phyloP scores from a whole-genome alignment of 1,140 invertebrate species.

The Alviniconcha marisindica region DNA sequence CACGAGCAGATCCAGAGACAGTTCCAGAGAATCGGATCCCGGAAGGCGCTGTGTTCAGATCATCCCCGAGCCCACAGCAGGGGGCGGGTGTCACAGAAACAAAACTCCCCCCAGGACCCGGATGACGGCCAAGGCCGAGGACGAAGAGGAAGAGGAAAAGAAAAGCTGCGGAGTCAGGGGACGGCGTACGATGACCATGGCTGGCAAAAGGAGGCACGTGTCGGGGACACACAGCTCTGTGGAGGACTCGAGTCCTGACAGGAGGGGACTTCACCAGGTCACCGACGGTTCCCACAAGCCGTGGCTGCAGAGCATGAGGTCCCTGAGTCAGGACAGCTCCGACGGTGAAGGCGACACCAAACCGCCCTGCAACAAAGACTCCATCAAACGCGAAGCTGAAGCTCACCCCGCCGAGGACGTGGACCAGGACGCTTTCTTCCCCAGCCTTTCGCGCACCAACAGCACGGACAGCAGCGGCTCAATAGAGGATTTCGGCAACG shows the following conservation, averaged over 20 bases:
- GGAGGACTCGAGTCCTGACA: not conserved
- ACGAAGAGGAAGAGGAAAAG: constrained; percentile 1
- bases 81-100: not conserved
- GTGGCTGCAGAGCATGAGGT: not conserved
- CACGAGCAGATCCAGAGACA: not conserved
- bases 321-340: not conserved
- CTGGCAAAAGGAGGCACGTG: constrained; percentile 5
- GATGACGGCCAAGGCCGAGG: too few relatives aligned
- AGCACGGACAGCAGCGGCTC: not conserved
- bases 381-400: not conserved
- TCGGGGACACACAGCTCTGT: not conserved
- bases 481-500: not conserved
- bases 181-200: not conserved
- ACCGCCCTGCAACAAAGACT: not conserved
- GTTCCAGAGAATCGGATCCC: not conserved
- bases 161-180: constrained; percentile 34
- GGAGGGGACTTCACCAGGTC: too few relatives aligned
- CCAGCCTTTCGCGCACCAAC: not conserved
- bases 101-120: not conserved
- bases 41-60: not conserved
- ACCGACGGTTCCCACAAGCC: not conserved
- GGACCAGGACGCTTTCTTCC: constrained; percentile 24
- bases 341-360: not conserved
- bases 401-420: not conserved
- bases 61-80: not conserved